Base-by-base conservation (phyloP, 2,113 vertebrate species). In the Podiceps cristatus region DNA sequence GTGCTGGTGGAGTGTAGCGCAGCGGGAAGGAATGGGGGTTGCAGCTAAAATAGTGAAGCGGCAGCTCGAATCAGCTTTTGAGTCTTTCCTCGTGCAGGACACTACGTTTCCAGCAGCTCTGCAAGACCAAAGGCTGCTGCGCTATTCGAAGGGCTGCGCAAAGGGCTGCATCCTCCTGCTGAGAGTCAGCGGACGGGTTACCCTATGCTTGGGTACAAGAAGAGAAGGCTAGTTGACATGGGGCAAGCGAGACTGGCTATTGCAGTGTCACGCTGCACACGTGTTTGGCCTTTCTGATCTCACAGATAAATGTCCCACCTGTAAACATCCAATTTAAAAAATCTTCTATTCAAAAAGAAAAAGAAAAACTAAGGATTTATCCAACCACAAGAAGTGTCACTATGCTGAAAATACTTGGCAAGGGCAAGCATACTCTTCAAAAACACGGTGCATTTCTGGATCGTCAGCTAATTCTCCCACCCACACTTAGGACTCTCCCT, bases 81-180 rank as follows among this genome's bases (percentile, higher is more conserved):
- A 55, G 49, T 29, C 10, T 59, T 59, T 23, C 7, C n/a, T 59
- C 0, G 0, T 3, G 2, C 35, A 69, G 44, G n/a, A 37, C 28
- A 78, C 4, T 19, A 45, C 6, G 2, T 37, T 82, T 53, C 42
- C 56, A 88, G 47, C 55, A 71, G 31, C 25, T 72, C 31, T 72
- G 52, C 52, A 75, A 29, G 52, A 78, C 42, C 85, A 60, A 33
- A 78, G 60, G 17, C 31, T 13, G 11, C 18, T 62, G 55, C 17
- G 4, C 42, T 53, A 5, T 64, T 22, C 1, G 3, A 73, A 84
- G 7, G 25, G 13, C 37, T 6, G 0, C 35, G 42, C 22, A 58
- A 55, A 69, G 50, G 25, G 17, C 25, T 77, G 53, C 22, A 47
- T 17, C 6, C 29, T 71, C 50, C 75, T 71, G 28, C 71, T 58